phyloP scores from a whole-genome alignment of 2,113 vertebrate genomes.

The Nerophis ophidion region DNA sequence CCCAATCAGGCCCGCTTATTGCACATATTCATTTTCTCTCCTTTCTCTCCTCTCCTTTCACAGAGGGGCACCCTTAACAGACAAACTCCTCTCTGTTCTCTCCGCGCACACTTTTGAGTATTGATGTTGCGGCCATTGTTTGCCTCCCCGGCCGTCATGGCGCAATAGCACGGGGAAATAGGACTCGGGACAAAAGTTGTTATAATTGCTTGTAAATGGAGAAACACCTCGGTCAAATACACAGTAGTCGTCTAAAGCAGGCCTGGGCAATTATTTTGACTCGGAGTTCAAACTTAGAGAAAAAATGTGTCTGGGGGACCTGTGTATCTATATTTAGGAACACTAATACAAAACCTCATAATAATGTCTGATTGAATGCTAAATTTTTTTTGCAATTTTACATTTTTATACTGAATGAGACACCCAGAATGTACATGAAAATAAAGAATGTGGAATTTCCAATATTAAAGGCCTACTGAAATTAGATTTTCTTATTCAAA shows the following conservation, averaged over 20 bases:
- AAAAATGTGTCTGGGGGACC: too few species aligned
- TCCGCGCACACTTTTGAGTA: slow-evolving; percentile 27
- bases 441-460: too few species aligned
- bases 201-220: slow-evolving; percentile 89
- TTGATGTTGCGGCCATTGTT: slow-evolving; percentile 29
- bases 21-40: slow-evolving; percentile 46
- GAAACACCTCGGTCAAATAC: slow-evolving; percentile 74
- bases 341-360: too few species aligned
- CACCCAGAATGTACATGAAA: too few species aligned
- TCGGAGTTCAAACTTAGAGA: too few species aligned
- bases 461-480: too few species aligned
- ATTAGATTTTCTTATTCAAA: too few species aligned
- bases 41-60: slow-evolving; percentile 32
- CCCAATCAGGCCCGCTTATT: slow-evolving; percentile 64
- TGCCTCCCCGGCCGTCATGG: slow-evolving; percentile 16
- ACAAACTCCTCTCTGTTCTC: slow-evolving; percentile 46
- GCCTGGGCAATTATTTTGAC: too few species aligned
- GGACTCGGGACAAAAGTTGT: slow-evolving; percentile 51
- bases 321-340: too few species aligned
- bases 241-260: slow-evolving; percentile 15
- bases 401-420: too few species aligned
- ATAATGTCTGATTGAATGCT: too few species aligned
- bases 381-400: too few species aligned
- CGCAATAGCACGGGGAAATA: slow-evolving; percentile 31
- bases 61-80: slow-evolving; percentile 25